Percentiles rank a stretch among this genome's conserved stretches.
Evolutionary conservation across 2,888 invertebrate genomes (phyloP).

Genomic region (Cryptosula pallasiana): DNA sequence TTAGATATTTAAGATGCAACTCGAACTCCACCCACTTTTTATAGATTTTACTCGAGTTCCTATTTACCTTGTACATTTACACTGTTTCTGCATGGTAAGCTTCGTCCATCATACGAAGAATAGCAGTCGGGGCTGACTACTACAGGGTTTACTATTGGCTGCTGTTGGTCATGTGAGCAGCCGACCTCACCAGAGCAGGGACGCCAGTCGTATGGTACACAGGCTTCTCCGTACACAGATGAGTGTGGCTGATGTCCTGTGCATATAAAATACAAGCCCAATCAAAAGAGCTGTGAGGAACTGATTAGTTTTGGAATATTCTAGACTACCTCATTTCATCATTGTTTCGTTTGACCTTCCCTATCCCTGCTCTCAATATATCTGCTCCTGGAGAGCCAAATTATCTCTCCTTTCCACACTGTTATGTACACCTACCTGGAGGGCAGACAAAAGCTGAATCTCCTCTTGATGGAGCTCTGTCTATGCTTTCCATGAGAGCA

Average conservation of each 20-base stretch:
- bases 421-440: not conserved
- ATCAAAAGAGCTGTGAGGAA: too few species aligned
- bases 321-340: too few species aligned
- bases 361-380: too few species aligned
- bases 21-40: too few species aligned
- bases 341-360: too few species aligned
- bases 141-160: not conserved
- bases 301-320: too few species aligned
- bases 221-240: constrained; percentile 13
- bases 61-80: not conserved
- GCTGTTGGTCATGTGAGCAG: not conserved
- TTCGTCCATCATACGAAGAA: not conserved
- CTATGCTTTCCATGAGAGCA: not conserved
- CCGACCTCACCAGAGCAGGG: constrained; percentile 5
- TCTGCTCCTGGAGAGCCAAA: too few species aligned
- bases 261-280: too few species aligned
- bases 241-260: constrained; percentile 7
- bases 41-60: too few species aligned
- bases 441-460: not conserved
- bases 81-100: not conserved
- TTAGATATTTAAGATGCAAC: too few species aligned
- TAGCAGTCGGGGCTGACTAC: not conserved
- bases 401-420: too few species aligned
- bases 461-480: not conserved
- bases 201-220: constrained; percentile 4